These are phyloP conservation scores for Drosophila nr. perissopoda DNA, from an alignment of 2,888 invertebrate genomes.

Conservation along the genomic window DNA sequence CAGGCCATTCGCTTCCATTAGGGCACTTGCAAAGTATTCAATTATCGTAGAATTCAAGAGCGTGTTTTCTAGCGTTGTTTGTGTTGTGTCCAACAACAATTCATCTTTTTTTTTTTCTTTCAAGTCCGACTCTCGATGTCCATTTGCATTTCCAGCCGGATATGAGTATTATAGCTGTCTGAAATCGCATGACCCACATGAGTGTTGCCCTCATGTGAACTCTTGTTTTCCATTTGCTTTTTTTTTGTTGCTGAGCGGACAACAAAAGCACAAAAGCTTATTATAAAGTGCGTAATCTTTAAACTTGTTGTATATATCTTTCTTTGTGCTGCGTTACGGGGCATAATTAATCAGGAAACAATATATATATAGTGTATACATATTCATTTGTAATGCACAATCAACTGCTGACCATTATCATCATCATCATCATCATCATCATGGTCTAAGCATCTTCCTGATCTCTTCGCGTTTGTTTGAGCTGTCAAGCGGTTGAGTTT, in stretches of 20 bases:
- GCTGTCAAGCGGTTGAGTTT: constrained; percentile 23
- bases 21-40: constrained; percentile 43
- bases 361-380: constrained; percentile 51
- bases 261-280: constrained; percentile 32
- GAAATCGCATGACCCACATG: constrained; percentile 52
- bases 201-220: constrained; percentile 33
- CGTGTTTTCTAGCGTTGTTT: constrained; percentile 8
- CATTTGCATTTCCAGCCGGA: constrained; percentile 54
- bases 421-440: constrained; percentile 11
- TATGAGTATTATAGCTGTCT: constrained; percentile 31
- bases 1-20: constrained; percentile 49
- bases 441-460: constrained; percentile 7
- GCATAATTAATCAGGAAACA: constrained; percentile 77
- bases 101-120: constrained; percentile 31
- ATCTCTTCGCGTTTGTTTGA: constrained; percentile 17
- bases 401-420: constrained; percentile 16
- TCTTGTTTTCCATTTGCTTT: background rate
- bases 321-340: constrained; percentile 44
- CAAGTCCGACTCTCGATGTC: constrained; percentile 5
- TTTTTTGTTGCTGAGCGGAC: background rate
- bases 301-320: constrained; percentile 33
- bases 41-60: constrained; percentile 42
- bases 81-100: constrained; percentile 19
- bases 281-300: constrained; percentile 51
- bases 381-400: constrained; percentile 36